These are phyloP conservation scores for Malurus splendens DNA, from an alignment of 2,797 vertebrate genomes.

Conservation along the genomic window DNA sequence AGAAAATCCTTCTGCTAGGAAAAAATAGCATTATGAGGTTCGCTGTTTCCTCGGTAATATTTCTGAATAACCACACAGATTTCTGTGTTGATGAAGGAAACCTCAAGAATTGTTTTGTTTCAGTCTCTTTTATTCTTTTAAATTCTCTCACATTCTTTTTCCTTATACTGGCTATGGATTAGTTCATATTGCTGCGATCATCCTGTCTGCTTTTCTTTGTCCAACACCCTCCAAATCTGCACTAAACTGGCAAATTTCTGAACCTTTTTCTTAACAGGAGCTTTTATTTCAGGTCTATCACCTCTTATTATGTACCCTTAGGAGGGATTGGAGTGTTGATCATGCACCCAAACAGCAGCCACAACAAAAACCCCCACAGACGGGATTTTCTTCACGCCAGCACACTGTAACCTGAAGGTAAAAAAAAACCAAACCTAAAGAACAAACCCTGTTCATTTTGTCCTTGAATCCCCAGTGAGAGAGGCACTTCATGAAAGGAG, in stretches of 20 bases:
- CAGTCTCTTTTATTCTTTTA: background rate
- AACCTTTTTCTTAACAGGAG: background rate
- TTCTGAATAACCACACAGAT: background rate
- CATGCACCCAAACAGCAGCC: background rate
- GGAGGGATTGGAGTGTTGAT: rapidly evolving
- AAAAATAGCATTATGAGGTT: background rate
- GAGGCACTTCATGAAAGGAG: background rate
- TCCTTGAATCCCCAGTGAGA: background rate
- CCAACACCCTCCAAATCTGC: background rate
- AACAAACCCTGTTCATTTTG: background rate
- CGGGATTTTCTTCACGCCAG: background rate
- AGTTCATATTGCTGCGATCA: background rate
- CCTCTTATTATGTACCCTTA: background rate
- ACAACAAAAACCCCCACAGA: background rate
- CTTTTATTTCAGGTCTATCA: background rate
- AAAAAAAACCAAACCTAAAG: rapidly evolving
- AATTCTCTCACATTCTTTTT: background rate
- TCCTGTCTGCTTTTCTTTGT: background rate
- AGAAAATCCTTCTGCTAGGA: background rate
- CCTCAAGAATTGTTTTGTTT: background rate
- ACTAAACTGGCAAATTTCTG: background rate
- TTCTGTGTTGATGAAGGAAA: background rate
- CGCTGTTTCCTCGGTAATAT: background rate
- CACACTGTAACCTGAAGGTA: rapidly evolving
- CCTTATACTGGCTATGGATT: background rate